These are phyloP conservation scores for Pygoscelis antarcticus DNA, from an alignment of 2,113 vertebrate genomes.

Conservation along the genomic window DNA sequence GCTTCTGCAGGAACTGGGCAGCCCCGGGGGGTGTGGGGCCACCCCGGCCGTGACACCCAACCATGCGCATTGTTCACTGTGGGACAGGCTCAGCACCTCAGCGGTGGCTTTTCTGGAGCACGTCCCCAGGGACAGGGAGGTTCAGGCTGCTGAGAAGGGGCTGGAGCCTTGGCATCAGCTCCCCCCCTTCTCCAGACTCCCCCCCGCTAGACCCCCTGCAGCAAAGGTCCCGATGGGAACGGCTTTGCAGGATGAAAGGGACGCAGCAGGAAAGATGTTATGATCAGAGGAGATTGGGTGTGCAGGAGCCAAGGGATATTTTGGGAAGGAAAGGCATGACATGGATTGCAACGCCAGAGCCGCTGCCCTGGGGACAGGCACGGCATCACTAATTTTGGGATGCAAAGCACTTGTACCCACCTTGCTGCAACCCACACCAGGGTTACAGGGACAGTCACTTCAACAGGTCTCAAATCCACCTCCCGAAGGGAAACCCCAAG, in stretches of 20 bases:
- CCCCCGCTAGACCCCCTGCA: neutral
- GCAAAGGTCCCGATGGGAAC: rapidly evolving
- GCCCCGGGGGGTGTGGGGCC: neutral
- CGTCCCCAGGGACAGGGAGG: neutral
- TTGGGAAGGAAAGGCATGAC: neutral
- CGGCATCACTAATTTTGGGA: neutral
- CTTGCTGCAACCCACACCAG: neutral
- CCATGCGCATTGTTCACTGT: neutral
- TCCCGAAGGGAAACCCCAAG: neutral
- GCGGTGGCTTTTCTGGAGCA: rapidly evolving
- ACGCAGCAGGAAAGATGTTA: neutral
- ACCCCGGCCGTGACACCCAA: neutral
- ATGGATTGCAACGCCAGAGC: rapidly evolving
- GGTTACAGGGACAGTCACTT: neutral
- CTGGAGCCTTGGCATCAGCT: neutral
- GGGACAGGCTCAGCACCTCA: neutral
- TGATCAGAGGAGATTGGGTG: too few species aligned
- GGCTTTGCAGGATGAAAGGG: neutral
- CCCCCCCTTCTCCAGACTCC: rapidly evolving
- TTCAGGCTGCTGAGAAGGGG: neutral
- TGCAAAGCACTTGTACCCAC: neutral
- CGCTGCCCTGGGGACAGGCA: neutral
- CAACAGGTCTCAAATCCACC: rapidly evolving
- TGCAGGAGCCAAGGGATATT: neutral
- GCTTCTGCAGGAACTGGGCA: neutral